A percentile compares a stretch with the other conserved stretches of the same genome.
phyloP scores from a whole-genome alignment of 1,140 invertebrate species.

The Listronotus bonariensis region DNA sequence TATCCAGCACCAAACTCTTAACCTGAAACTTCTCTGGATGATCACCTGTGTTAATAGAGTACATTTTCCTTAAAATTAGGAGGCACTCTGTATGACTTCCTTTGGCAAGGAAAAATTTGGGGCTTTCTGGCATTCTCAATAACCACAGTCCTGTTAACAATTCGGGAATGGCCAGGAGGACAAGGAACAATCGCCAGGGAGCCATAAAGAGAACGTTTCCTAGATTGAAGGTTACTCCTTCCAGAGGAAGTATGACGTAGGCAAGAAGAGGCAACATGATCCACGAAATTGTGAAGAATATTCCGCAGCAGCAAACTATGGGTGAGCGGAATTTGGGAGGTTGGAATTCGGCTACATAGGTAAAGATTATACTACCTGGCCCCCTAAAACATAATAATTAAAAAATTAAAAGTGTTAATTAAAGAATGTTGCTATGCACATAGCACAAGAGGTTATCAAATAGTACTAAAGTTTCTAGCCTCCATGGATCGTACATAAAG shows the following conservation, averaged over 20 bases:
- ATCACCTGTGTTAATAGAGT: constrained; percentile 63
- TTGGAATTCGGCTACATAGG: constrained; percentile 68
- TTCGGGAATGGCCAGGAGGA: constrained; percentile 62
- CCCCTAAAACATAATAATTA: too few relatives aligned
- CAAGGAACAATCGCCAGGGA: constrained; percentile 67
- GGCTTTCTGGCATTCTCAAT: constrained; percentile 72
- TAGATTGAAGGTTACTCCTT: constrained; percentile 29
- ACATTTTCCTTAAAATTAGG: constrained; percentile 64
- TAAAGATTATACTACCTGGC: constrained; percentile 61
- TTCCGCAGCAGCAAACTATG: constrained; percentile 64
- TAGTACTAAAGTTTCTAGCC: too few relatives aligned
- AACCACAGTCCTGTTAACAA: constrained; percentile 60
- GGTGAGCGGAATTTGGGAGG: constrained; percentile 61
- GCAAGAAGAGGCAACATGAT: constrained; percentile 63
- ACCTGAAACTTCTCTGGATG: constrained; percentile 56
- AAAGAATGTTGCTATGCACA: too few relatives aligned
- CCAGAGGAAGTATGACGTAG: constrained; percentile 55
- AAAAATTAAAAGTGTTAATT: too few relatives aligned
- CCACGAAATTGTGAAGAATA: constrained; percentile 67
- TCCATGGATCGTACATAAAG: too few relatives aligned
- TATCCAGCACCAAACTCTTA: constrained; percentile 47
- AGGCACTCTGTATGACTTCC: constrained; percentile 66
- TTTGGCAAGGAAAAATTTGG: constrained; percentile 72
- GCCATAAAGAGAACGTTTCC: constrained; percentile 32
- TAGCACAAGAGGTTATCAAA: too few relatives aligned